phyloP scores from a whole-genome alignment of 2,888 invertebrate genomes.

The Lepidonotus clava region DNA sequence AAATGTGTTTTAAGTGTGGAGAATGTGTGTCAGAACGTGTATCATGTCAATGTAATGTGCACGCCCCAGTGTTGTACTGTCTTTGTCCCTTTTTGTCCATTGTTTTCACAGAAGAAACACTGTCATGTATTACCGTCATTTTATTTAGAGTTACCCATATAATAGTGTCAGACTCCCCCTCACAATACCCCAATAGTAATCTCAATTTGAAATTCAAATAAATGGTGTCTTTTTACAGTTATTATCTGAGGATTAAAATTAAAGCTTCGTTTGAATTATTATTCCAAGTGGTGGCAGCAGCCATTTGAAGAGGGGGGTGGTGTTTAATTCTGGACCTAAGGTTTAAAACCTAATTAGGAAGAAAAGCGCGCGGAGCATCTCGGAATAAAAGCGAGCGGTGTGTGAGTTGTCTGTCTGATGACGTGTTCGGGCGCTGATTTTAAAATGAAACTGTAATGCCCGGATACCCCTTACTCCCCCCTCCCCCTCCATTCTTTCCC shows the following conservation, averaged over 20 bases:
- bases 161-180: no score
- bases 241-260: no score
- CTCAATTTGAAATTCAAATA: no score
- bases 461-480: not conserved
- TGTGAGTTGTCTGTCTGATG: constrained; percentile 31
- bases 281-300: no score
- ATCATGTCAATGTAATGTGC: constrained; percentile 17
- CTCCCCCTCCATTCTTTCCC: not conserved
- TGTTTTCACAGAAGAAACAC: no score
- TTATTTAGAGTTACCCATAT: no score
- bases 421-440: constrained; percentile 34
- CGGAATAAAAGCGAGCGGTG: not conserved
- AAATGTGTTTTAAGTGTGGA: constrained; percentile 5
- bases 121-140: no score
- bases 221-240: no score
- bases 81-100: not conserved
- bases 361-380: not conserved
- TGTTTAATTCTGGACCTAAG: constrained; percentile 8
- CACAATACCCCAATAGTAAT: no score
- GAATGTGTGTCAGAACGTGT: constrained; percentile 11
- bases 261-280: no score
- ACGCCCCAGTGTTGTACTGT: not conserved
- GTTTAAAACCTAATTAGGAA: constrained; percentile 28
- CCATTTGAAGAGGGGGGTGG: no score
- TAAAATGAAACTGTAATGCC: constrained; percentile 38